These are phyloP conservation scores for Picus viridis DNA, from an alignment of 2,797 vertebrate genomes.

Conservation along the genomic window DNA sequence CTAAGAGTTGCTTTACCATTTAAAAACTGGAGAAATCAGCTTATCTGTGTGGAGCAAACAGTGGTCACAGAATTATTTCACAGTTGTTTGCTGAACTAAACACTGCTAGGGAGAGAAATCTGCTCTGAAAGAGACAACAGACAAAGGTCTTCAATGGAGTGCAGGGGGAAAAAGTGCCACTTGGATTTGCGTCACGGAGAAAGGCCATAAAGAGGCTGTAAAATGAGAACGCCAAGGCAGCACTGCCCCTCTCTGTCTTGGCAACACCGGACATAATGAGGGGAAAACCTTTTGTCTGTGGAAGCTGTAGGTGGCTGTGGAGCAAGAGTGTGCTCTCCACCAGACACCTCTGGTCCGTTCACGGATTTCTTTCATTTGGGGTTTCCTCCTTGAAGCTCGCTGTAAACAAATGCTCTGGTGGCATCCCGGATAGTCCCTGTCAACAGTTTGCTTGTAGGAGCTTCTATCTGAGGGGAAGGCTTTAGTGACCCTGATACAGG, in stretches of 20 bases:
- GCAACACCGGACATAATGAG: neutral
- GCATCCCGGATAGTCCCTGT: neutral
- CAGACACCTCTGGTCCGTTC: neutral
- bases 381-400: neutral
- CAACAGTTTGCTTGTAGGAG: neutral
- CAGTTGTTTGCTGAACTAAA: neutral
- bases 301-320: neutral
- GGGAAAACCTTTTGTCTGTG: neutral
- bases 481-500: neutral
- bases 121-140: neutral
- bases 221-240: conserved; percentile 36
- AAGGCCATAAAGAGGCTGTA: conserved; percentile 37
- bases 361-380: neutral
- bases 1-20: neutral
- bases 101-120: neutral
- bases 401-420: neutral
- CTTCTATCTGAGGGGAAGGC: neutral
- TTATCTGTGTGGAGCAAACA: neutral
- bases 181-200: neutral
- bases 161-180: neutral
- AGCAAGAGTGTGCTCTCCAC: neutral
- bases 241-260: neutral
- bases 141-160: neutral
- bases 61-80: neutral
- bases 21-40: neutral